These are phyloP conservation scores for Darevskia nairensis DNA, from an alignment of 2,797 vertebrate species.

Conservation along the genomic window DNA sequence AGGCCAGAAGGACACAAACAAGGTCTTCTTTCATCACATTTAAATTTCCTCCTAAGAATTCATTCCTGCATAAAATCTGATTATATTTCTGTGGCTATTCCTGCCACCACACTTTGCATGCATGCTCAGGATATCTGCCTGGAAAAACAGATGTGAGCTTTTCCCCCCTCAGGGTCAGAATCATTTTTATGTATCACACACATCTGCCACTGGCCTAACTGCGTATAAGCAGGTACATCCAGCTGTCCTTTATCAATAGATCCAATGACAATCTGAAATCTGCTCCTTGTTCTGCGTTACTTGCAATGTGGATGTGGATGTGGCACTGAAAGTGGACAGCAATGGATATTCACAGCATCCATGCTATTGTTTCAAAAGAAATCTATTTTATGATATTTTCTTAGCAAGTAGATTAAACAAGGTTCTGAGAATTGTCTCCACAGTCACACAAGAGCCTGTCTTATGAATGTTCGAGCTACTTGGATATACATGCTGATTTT, in stretches of 20 bases:
- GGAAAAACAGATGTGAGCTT: background rate
- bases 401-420: constrained; percentile 11
- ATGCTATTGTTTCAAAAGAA: background rate
- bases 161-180: background rate
- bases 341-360: background rate
- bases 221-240: background rate
- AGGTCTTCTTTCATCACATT: background rate
- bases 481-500: background rate
- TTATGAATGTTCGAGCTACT: constrained; percentile 15
- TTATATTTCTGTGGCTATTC: background rate
- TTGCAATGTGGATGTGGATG: background rate
- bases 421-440: constrained; percentile 14
- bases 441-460: background rate
- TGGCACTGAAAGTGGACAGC: background rate
- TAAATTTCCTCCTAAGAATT: background rate
- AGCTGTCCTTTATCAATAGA: background rate
- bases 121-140: background rate
- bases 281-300: too few species aligned
- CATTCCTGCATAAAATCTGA: background rate
- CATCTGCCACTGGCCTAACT: background rate
- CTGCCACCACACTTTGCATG: background rate
- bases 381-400: background rate
- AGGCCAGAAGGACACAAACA: background rate
- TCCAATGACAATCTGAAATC: background rate
- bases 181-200: background rate